Evolutionary conservation across 2,797 vertebrate genomes (phyloP).

Genomic region (Columba guinea): DNA sequence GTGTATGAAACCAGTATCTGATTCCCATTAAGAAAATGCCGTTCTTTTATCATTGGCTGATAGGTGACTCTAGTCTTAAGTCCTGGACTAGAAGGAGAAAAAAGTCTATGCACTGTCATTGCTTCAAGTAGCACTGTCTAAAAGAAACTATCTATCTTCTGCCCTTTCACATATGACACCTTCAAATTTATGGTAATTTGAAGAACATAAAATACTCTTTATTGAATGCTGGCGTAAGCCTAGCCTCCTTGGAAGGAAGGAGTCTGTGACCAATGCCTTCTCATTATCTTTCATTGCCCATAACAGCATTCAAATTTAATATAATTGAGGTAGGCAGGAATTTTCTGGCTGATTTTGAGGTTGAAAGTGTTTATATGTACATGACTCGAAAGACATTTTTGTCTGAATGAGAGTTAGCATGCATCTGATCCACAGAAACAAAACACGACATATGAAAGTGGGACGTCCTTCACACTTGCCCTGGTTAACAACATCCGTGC

Average conservation of each 20-base stretch:
- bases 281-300: background rate
- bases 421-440: background rate
- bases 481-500: slow-evolving; percentile 20
- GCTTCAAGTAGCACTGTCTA: background rate
- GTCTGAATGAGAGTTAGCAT: background rate
- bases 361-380: background rate
- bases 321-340: background rate
- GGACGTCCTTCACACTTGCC: slow-evolving; percentile 39
- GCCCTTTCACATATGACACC: background rate
- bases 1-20: background rate
- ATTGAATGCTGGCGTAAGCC: background rate
- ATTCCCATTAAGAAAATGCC: background rate
- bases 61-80: background rate
- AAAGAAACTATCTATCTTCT: background rate
- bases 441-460: slow-evolving; percentile 4
- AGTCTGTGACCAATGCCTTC: background rate
- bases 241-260: background rate
- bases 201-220: background rate
- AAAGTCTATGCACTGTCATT: background rate
- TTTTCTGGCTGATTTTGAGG: background rate
- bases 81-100: background rate
- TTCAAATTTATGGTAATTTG: background rate
- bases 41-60: background rate
- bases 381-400: background rate
- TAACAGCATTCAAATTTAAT: background rate